Evolutionary conservation across 2,113 vertebrate genomes (phyloP), one percentile per base, ranked within the genome.

Genomic region (Gobio gobio): DNA sequence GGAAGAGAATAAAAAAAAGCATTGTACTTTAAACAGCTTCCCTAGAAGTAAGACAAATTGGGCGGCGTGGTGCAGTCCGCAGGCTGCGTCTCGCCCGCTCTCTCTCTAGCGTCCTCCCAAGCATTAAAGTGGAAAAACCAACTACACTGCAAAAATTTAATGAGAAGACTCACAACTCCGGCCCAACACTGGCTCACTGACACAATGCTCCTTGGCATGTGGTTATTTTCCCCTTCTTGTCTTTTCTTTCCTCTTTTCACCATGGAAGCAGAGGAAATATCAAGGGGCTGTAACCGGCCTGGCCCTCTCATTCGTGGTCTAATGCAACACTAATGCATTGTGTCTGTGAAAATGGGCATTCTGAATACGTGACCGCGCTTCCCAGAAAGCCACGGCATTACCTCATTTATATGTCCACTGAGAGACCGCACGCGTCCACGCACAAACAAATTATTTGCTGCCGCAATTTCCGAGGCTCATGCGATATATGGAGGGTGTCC

Each of bases 91-190:
- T 89, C 89, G 43, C 75, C 86, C 78, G 74, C 75, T 66, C 84
- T 68, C 68, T 86, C 78, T 89, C 82, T 49, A 64, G 86, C 75
- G 40, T 92, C 85, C 90, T 93, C 89, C 89, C 88, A 90, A 92
- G 91, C 91, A 93, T 91, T 92, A 90, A 93, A 93, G 91, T 93
- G 92, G 91, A 93, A 93, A 94, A 93, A 93, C 88, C 90, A 93
- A 92, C 59, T 83, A 84, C 87, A 90, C 91, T 90, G 92, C 91
- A 89, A 90, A 88, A 92, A 90, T 94, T 93, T 94, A 94, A 94
- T 94, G 93, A 93, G 91, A 85, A 90, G 89, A 89, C 84, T 89
- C 86, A 70, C 77, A 43, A 45, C 88, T 90, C 89, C 78, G 78
- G 56, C 83, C 78, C 43, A 33, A 76, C 84, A 61, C 85, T 78